These are phyloP conservation scores for Ryuthela nishihirai DNA, from an alignment of 2,888 invertebrate species.

Conservation along the genomic window DNA sequence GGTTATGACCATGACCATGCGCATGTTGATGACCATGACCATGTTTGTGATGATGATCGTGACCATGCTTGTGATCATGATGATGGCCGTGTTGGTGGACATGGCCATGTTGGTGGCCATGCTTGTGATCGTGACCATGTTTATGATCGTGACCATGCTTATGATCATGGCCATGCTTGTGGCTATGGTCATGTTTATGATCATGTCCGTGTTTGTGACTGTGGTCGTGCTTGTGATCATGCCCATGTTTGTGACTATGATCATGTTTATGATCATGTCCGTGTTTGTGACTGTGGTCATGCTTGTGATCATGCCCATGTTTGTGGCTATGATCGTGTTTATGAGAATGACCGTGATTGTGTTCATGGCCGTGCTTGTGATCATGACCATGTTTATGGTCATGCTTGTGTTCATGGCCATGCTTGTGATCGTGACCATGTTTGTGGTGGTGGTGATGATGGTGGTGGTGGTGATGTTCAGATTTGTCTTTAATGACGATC, in stretches of 20 bases:
- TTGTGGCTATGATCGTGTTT: too few relatives aligned
- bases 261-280: constrained; percentile 19
- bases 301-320: constrained; percentile 19
- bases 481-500: constrained; percentile 28
- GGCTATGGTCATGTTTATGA: constrained; percentile 17
- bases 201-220: constrained; percentile 16
- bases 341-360: constrained; percentile 19
- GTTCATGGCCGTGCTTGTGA: constrained; percentile 18
- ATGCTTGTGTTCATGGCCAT: constrained; percentile 24
- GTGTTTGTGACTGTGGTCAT: too few relatives aligned
- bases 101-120: constrained; percentile 19
- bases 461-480: constrained; percentile 28
- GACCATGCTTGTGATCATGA: constrained; percentile 23
- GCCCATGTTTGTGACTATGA: constrained; percentile 22
- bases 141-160: constrained; percentile 18
- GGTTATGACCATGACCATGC: constrained; percentile 26
- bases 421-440: constrained; percentile 12
- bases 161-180: too few relatives aligned
- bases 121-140: too few relatives aligned
- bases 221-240: constrained; percentile 23
- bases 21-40: constrained; percentile 19
- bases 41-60: constrained; percentile 19
- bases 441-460: constrained; percentile 18
- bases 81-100: constrained; percentile 18
- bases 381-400: constrained; percentile 19